phyloP scores from a whole-genome alignment of 1,140 invertebrate species.

The Leguminivora glycinivorella region DNA sequence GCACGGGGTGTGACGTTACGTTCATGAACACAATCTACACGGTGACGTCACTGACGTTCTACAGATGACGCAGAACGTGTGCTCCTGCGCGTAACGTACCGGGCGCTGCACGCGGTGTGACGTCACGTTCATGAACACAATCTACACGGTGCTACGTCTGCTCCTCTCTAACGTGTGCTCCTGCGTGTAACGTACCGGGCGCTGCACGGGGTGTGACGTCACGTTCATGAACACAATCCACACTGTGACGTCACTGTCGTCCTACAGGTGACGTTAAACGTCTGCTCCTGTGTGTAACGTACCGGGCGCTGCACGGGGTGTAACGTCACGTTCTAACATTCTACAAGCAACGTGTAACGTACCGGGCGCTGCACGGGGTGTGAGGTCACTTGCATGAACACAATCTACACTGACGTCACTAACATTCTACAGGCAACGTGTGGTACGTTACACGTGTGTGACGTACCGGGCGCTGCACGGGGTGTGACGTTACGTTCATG shows the following conservation, averaged over 20 bases:
- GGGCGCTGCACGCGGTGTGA: too few relatives aligned
- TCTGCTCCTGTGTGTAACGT: constrained; percentile 44
- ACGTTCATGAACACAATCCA: constrained; percentile 94
- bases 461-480: constrained; percentile 83
- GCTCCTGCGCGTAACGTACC: too few relatives aligned
- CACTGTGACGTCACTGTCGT: constrained; percentile 92
- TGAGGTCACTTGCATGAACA: constrained; percentile 89
- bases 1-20: constrained; percentile 89
- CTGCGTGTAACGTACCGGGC: constrained; percentile 46
- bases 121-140: too few relatives aligned
- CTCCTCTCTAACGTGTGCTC: too few relatives aligned
- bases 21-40: constrained; percentile 93
- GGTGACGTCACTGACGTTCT: constrained; percentile 95
- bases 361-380: constrained; percentile 85
- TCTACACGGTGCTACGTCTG: too few relatives aligned
- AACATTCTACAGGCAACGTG: too few relatives aligned
- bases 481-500: constrained; percentile 89
- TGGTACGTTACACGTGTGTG: constrained; percentile 89
- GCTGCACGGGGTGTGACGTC: constrained; percentile 88
- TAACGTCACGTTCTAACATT: constrained; percentile 89
- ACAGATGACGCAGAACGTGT: constrained; percentile 88
- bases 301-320: constrained; percentile 85
- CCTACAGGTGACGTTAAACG: constrained; percentile 83
- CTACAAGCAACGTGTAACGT: too few relatives aligned
- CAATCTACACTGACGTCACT: too few relatives aligned